Evolutionary conservation across 2,797 vertebrate species (phyloP).

Genomic region (Scolopax rusticola): DNA sequence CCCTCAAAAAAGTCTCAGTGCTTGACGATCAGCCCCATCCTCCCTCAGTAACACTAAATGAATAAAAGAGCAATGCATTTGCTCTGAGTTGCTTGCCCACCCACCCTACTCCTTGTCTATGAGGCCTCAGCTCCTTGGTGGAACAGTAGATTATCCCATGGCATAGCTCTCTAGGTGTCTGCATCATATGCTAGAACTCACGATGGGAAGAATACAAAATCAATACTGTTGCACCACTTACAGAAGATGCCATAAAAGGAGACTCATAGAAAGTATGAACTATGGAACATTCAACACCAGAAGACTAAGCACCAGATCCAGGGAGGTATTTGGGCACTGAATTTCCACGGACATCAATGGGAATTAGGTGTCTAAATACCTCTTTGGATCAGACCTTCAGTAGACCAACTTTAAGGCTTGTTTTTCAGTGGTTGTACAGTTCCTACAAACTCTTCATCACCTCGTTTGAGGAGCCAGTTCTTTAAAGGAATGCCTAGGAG

Average conservation of each 20-base stretch:
- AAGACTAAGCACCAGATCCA: background rate
- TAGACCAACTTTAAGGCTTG: background rate
- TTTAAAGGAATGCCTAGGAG: background rate
- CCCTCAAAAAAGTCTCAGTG: background rate
- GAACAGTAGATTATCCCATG: background rate
- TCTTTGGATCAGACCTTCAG: background rate
- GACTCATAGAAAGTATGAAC: slow-evolving; percentile 10
- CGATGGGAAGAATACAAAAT: background rate
- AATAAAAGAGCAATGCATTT: background rate
- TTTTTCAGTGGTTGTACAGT: background rate
- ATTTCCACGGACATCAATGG: background rate
- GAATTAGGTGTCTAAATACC: background rate
- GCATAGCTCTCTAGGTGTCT: background rate
- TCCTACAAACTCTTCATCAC: background rate
- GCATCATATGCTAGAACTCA: background rate
- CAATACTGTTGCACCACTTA: background rate
- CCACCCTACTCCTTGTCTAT: background rate
- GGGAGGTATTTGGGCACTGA: background rate
- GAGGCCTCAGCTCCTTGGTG: background rate
- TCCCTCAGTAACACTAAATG: background rate
- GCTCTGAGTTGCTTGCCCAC: background rate
- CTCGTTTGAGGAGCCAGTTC: background rate
- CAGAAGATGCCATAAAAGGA: slow-evolving; percentile 54
- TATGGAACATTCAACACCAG: background rate
- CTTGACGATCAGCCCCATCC: background rate